Evolutionary conservation across 2,797 vertebrate genomes (phyloP), one percentile per base, ranked within the genome.

Genomic region (Thamnophis elegans): DNA sequence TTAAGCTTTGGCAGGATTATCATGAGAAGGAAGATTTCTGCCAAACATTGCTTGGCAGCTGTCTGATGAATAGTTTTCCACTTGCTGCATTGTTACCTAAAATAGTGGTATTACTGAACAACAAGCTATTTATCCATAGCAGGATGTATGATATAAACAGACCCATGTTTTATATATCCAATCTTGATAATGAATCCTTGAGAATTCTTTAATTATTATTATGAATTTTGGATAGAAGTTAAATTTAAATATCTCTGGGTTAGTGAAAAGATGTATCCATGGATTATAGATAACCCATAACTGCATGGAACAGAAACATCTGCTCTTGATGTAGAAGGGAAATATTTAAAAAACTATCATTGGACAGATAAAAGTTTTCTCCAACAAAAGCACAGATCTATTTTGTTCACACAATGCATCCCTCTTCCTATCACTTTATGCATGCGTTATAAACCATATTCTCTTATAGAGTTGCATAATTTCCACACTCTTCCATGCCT

Each of bases 41-140:
- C 91, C 87, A 93, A 92, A 96, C 95, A 94, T 92, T 94, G 93
- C 95, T 94, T 94, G 96, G 95, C 95, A 65, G 56, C 93, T 96
- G 95, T 94, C 78, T 95, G 91, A 93, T 92, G 85, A 91, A 94
- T 94, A 87, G 68, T 92, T 94, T 93, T 93, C 47, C 95, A 93
- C 89, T 95, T 65, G 88, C 94, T 92, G 86, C 87, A 89, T 92
- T 93, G 94, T 92, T 95, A 95, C 94, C 95, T 91, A 88, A 95
- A 96, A 55, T 60, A 55, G n/a, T 87, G 85, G 5, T 53, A 68
- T 62, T 68, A 28, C n/a, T 28, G 36, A 16, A 91, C 42, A 62
- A 42, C 47, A 87, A 56, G 14, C 55, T 10, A 68, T 47, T 87
- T 53, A 56, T 32, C 32, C 25, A 68, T 55, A 14, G 47, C 16